These are phyloP conservation scores for Varroa destructor DNA, from an alignment of 1,140 invertebrate genomes.

Conservation along the genomic window DNA sequence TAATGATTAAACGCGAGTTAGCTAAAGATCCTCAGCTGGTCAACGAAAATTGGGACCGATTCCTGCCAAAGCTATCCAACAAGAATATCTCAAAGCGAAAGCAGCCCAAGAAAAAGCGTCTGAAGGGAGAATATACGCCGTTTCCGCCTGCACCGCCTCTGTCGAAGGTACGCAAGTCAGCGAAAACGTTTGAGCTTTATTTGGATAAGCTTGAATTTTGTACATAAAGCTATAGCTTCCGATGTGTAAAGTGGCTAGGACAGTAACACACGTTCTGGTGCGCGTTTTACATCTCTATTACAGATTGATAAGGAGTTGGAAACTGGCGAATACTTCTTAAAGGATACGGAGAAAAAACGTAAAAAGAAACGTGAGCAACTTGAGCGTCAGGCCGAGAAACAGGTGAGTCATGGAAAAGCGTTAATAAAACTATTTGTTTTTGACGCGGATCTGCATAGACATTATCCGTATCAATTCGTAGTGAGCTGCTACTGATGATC, in stretches of 20 bases:
- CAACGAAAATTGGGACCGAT: slow-evolving; percentile 92
- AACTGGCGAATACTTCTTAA: slow-evolving; percentile 92
- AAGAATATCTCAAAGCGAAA: slow-evolving; percentile 76
- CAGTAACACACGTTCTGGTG: no score
- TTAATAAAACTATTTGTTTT: background rate
- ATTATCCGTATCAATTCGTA: background rate
- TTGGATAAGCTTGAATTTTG: background rate
- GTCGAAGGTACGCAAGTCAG: slow-evolving; percentile 51
- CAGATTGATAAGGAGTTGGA: slow-evolving; percentile 76
- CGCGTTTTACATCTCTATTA: slow-evolving; percentile 4
- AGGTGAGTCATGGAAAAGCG: background rate
- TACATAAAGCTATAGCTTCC: background rate
- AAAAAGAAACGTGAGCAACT: background rate
- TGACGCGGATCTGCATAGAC: background rate
- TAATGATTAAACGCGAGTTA: slow-evolving; percentile 95
- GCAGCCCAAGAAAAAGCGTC: slow-evolving; percentile 61
- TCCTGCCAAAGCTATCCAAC: slow-evolving; percentile 85
- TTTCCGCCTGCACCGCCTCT: slow-evolving; percentile 87
- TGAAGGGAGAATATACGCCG: slow-evolving; percentile 80
- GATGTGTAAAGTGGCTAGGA: background rate
- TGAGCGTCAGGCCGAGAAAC: background rate
- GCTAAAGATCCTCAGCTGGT: slow-evolving; percentile 76
- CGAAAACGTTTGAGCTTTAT: background rate
- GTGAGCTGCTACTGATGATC: background rate
- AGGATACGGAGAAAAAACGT: slow-evolving; percentile 57